phyloP scores from a whole-genome alignment of 1,140 invertebrate species.

The Drosophila ercepeae region DNA sequence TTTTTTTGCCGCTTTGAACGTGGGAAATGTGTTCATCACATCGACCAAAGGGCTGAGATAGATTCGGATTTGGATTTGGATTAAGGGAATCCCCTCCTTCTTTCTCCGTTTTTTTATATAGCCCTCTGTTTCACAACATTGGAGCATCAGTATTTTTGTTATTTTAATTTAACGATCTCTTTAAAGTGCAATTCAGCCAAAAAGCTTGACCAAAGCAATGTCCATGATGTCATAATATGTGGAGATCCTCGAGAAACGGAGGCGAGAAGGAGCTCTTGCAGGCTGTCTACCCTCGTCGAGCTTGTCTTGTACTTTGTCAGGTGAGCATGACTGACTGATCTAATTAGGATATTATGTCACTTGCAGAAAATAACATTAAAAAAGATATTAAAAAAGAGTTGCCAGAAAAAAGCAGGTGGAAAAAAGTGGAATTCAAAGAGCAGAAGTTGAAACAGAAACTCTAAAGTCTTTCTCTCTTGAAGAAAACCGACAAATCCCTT shows the following conservation, averaged over 20 bases:
- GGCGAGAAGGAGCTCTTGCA: not conserved
- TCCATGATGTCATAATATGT: constrained; percentile 44
- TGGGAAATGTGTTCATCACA: constrained; percentile 77
- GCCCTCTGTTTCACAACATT: constrained; percentile 34
- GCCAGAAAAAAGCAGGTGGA: not conserved
- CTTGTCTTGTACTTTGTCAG: constrained; percentile 33
- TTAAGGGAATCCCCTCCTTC: not conserved
- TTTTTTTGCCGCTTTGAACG: constrained; percentile 55
- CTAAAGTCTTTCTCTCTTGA: too few relatives aligned
- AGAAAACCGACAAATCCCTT: not conserved
- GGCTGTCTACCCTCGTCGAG: constrained; percentile 45
- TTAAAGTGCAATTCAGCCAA: constrained; percentile 50
- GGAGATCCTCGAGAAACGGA: constrained; percentile 2
- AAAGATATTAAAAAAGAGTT: not conserved
- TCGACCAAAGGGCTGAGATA: constrained; percentile 5
- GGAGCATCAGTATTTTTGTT: constrained; percentile 33
- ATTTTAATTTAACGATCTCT: constrained; percentile 68
- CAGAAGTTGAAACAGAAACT: too few relatives aligned
- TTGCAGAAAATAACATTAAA: constrained; percentile 2
- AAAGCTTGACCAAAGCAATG: constrained; percentile 46
- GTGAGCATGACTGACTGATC: constrained; percentile 51
- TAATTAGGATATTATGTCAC: constrained; percentile 56
- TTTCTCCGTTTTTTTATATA: not conserved
- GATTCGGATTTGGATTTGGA: constrained; percentile 7
- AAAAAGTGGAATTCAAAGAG: not conserved